phyloP scores from a whole-genome alignment of 2,113 vertebrate genomes.

The Pantherophis guttatus region DNA sequence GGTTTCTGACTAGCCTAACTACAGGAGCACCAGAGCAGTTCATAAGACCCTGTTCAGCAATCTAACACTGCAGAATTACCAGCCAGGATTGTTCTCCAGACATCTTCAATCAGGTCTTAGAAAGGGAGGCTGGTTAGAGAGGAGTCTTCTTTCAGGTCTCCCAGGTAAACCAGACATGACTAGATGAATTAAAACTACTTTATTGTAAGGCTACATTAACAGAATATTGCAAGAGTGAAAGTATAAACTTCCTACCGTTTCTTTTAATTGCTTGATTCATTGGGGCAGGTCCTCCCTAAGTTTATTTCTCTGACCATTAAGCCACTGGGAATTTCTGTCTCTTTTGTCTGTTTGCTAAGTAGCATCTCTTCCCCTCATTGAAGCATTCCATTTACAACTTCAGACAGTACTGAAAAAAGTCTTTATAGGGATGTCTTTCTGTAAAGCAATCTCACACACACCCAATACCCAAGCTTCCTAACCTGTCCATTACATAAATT shows the following conservation, averaged over 20 bases:
- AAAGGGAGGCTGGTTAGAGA: background rate
- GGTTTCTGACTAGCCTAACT: background rate
- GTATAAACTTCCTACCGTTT: background rate
- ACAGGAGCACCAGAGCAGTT: background rate
- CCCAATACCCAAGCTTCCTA: background rate
- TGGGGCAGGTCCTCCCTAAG: background rate
- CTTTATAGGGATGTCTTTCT: background rate
- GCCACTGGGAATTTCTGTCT: background rate
- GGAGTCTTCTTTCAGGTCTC: background rate
- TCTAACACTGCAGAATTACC: background rate
- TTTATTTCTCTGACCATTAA: background rate
- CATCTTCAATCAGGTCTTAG: background rate
- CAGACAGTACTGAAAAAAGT: background rate
- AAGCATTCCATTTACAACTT: background rate
- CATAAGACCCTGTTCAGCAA: background rate
- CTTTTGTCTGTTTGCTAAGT: background rate
- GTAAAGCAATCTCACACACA: background rate
- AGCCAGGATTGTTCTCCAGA: background rate
- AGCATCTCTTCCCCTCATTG: background rate
- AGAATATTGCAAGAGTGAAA: background rate
- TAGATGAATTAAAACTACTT: background rate
- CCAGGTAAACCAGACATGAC: background rate
- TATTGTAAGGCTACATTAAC: background rate
- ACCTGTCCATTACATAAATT: background rate
- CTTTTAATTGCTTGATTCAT: background rate